phyloP scores from a whole-genome alignment of 2,797 vertebrate species.

The Neosilurus mollespiculum region DNA sequence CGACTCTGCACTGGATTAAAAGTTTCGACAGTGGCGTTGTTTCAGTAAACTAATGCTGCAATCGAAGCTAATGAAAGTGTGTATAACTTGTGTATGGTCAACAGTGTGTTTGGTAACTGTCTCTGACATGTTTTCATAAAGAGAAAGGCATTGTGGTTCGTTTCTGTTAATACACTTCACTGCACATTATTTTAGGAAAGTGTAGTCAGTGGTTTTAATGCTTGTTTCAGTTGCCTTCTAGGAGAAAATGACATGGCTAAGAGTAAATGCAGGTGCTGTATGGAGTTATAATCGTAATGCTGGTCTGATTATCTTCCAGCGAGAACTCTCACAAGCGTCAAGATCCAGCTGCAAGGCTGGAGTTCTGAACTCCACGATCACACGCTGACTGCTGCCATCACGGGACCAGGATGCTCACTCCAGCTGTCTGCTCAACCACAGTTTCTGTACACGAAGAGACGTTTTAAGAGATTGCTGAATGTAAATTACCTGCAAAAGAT shows the following conservation, averaged over 20 bases:
- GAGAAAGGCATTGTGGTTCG: too few species aligned
- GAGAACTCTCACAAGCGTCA: slow-evolving; percentile 84
- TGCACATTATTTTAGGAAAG: too few species aligned
- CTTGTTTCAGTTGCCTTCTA: background rate
- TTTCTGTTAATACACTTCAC: background rate
- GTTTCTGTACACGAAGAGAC: slow-evolving; percentile 15
- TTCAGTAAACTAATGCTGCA: too few species aligned
- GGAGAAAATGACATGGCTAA: background rate
- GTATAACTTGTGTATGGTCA: too few species aligned
- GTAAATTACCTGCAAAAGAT: slow-evolving; percentile 44
- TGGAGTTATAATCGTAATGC: background rate
- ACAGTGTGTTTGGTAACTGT: background rate
- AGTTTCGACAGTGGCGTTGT: too few species aligned
- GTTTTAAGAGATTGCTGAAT: slow-evolving; percentile 42
- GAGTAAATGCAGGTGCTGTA: background rate
- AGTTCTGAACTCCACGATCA: slow-evolving; percentile 88
- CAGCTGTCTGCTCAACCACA: background rate
- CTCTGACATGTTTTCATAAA: background rate
- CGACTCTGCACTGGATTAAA: too few species aligned
- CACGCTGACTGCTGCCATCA: slow-evolving; percentile 42
- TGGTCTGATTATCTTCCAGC: slow-evolving; percentile 63
- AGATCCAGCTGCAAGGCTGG: slow-evolving; percentile 70
- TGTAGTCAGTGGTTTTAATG: background rate
- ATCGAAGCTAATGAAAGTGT: too few species aligned
- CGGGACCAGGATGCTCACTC: background rate